These are phyloP conservation scores for Panopea generosa DNA, from an alignment of 2,888 invertebrate genomes.

Conservation along the genomic window DNA sequence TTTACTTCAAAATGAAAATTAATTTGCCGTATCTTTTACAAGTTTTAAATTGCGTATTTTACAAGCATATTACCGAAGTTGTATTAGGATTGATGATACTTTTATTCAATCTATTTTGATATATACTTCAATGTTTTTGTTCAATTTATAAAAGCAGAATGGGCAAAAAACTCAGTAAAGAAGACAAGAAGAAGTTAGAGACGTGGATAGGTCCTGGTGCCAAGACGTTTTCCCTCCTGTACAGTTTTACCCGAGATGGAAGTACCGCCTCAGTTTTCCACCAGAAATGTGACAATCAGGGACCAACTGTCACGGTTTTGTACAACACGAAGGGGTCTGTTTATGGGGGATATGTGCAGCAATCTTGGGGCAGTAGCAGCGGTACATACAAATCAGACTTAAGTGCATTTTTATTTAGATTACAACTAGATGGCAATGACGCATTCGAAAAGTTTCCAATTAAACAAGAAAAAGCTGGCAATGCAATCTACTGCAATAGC, in stretches of 20 bases:
- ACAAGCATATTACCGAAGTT: no score
- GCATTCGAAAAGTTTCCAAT: conserved; percentile 38
- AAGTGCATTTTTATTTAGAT: conserved; percentile 60
- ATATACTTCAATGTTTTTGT: no score
- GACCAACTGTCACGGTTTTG: conserved; percentile 61
- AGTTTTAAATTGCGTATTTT: no score
- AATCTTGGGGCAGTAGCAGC: conserved; percentile 44
- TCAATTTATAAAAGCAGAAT: no score
- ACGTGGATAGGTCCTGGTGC: conserved; percentile 56
- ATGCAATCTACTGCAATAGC: conserved; percentile 17
- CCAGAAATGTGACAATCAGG: conserved; percentile 64
- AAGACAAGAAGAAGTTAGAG: conserved; percentile 52
- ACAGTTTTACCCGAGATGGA: conserved; percentile 59
- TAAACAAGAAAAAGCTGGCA: conserved; percentile 1
- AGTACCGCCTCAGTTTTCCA: conserved; percentile 60
- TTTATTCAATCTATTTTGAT: no score
- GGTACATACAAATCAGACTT: conserved; percentile 34
- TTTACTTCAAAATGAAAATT: no score
- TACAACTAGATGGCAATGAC: conserved; percentile 38
- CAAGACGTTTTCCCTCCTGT: conserved; percentile 52
- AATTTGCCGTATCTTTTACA: no score
- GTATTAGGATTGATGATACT: no score
- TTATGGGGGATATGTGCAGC: conserved; percentile 62
- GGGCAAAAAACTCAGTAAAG: conserved; percentile 8
- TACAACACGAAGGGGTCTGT: conserved; percentile 62